Base-by-base conservation (phyloP, 2,888 invertebrate genomes). In the Leptinotarsa haldemani region DNA sequence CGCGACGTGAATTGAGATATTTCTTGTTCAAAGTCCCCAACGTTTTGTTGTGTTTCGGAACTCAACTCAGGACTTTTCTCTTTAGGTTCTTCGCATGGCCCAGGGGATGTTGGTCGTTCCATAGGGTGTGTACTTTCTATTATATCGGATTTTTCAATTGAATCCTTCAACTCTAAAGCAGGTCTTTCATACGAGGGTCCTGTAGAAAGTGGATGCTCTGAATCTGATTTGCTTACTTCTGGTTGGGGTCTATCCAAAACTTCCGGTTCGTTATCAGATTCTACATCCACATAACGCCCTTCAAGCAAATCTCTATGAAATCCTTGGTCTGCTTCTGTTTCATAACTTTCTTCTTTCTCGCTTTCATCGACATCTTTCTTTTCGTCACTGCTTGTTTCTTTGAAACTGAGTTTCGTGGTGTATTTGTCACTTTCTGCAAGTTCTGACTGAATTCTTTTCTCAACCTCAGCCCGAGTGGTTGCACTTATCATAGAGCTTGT, bases 71-170 rank as follows among this genome's bases (percentile, higher is more conserved):
- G 86, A 15, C 86, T 86, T 68, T 87, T 87, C 73, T 86, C 86
- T 83, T 87, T 85, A 46, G 85, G 84, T 80, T 87, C 86, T 22
- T 87, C 88, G 25, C 84, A 84, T 13, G 88, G 88, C 80, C 89
- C 89, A 47, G 91, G 90, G 13, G 90, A 88, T 64, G 85, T 82
- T 30, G 90, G 90, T 78, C 90, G 84, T 79, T 90, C 90, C 71
- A 90, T 87, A n/a, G 90, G 89, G 78, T 88, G 88, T 22, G 82
- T 81, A 52, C 84, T 85, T 65, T 86, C 85, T 58, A 84, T 83
- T 61, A 81, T 80, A 73, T 86, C 87, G 4, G 86, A 86, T 74
- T 86, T 86, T 40, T 86, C 79, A 53, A 88, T 30, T 7, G 7
- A 77, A 69, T 87, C 87, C 2, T 84, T 85, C 30, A 88, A 76